These are phyloP conservation scores for Drosophila eugracilis DNA, from an alignment of 1,140 invertebrate genomes.

Conservation along the genomic window DNA sequence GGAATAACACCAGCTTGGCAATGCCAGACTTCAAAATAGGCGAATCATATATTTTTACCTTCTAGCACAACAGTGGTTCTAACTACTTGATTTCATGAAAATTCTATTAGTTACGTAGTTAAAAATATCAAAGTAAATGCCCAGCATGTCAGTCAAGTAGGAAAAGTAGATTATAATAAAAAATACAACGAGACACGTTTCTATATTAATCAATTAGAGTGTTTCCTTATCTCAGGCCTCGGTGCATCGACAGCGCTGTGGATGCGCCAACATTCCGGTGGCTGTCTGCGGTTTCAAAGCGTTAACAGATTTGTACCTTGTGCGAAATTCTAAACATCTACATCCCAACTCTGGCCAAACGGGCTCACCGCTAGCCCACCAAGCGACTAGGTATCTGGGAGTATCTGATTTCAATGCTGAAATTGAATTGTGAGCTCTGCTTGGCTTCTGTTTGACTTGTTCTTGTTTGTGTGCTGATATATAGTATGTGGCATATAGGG, in stretches of 20 bases:
- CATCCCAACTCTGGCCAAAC: constrained; percentile 17
- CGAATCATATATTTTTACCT: constrained; percentile 51
- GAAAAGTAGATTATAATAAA: background rate
- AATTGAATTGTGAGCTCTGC: constrained; percentile 65
- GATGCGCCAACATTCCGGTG: constrained; percentile 73
- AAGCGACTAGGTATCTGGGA: constrained; percentile 2
- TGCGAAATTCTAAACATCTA: constrained; percentile 60
- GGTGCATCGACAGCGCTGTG: constrained; percentile 21
- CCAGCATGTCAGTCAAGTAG: background rate
- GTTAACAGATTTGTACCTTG: constrained; percentile 65
- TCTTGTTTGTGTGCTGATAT: constrained; percentile 8
- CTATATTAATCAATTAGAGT: constrained; percentile 13
- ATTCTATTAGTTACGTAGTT: no score
- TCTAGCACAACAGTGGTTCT: constrained; percentile 37
- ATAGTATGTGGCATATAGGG: background rate
- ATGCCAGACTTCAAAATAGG: constrained; percentile 28
- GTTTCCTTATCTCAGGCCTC: constrained; percentile 13
- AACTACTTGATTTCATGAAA: background rate
- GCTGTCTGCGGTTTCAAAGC: constrained; percentile 57
- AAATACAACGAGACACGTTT: no score
- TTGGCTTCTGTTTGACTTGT: constrained; percentile 50
- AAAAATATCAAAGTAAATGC: no score
- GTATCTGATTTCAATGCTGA: constrained; percentile 75
- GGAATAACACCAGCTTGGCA: constrained; percentile 23
- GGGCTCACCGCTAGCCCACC: constrained; percentile 26